These are phyloP conservation scores for Acanthacorydalis orientalis DNA, from an alignment of 2,888 invertebrate species.

Conservation along the genomic window DNA sequence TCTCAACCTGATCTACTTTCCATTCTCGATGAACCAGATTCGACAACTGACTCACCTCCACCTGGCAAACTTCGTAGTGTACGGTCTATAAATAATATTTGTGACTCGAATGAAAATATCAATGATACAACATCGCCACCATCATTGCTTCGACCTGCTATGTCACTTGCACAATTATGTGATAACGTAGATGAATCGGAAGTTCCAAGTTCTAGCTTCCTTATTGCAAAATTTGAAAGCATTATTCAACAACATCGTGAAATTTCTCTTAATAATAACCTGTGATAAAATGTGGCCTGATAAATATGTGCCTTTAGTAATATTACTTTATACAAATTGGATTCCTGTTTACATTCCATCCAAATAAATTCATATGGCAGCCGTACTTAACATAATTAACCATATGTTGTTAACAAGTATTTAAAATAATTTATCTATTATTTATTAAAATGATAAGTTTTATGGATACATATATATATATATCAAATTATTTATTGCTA, in stretches of 20 bases:
- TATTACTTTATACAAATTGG: too few species aligned
- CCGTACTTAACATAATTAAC: too few species aligned
- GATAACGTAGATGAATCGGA: slow-evolving; percentile 45
- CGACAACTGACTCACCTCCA: slow-evolving; percentile 8
- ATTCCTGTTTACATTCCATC: too few species aligned
- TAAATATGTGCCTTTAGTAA: not conserved
- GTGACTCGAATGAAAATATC: slow-evolving; percentile 35
- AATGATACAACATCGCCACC: slow-evolving; percentile 12
- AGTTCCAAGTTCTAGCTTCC: slow-evolving; percentile 47
- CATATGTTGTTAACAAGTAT: too few species aligned
- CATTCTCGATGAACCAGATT: slow-evolving; percentile 35
- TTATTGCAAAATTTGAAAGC: slow-evolving; percentile 71
- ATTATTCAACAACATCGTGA: slow-evolving; percentile 45
- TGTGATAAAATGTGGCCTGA: slow-evolving; percentile 1
- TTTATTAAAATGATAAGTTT: too few species aligned
- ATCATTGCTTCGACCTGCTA: slow-evolving; percentile 38
- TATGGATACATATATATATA: too few species aligned
- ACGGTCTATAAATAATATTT: slow-evolving; percentile 12
- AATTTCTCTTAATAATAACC: not conserved
- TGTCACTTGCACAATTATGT: slow-evolving; percentile 50
- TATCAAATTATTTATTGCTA: too few species aligned
- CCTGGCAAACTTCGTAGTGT: slow-evolving; percentile 11
- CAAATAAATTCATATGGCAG: too few species aligned
- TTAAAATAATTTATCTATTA: too few species aligned
- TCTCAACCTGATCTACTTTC: slow-evolving; percentile 46